Base-by-base conservation (phyloP, 2,797 vertebrate species). In the Silurus lanzhouensis region DNA sequence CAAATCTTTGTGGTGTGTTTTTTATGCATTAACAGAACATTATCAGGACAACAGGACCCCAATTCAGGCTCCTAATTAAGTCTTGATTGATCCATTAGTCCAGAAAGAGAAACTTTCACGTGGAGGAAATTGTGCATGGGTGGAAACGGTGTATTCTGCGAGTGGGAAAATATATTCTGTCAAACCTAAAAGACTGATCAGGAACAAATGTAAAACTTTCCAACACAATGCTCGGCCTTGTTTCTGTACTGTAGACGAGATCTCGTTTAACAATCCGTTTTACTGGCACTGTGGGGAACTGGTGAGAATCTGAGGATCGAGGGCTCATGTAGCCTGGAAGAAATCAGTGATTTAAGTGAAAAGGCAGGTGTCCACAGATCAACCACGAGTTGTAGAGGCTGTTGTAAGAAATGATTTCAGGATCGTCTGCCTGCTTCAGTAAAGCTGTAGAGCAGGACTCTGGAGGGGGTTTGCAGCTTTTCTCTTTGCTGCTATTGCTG, bases 311-410 rank as follows among this genome's bases (percentile, higher is more conserved):
- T 22, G 22, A 66, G 15, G n/a, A 81, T 20, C 52, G 15, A 81
- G n/a, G 61, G 46, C n/a, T 67, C 27, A 67, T 12, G 46, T 52
- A 44, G 46, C 61, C 78, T 81, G 63, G 78, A 66, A 67, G 61
- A 81, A 81, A 52, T 80, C 61, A 20, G n/a, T 81, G 46, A 66
- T 81, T 81, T 81, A 67, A 27, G 78, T 81, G 2, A 52, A 52
- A 22, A 81, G 61, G 44, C 78, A 66, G 63, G 44, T 81, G 78
- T 81, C 61, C 60, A 8, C 8, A 64, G 38, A 46, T 38, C 15
- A 66, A 46, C 5, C 19, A 8, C 52, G 0, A 9, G 77, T 10
- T 81, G 14, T 52, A 27, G 22, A 52, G 4, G 22, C 14, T 64
- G 46, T 52, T 52, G 1, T 8, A 15, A 46, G 60, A 52, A 8